Percentiles rank a stretch among this genome's conserved stretches.
These are phyloP conservation scores for Meriones unguiculatus DNA, from an alignment of 2,113 vertebrate genomes.

Conservation along the genomic window DNA sequence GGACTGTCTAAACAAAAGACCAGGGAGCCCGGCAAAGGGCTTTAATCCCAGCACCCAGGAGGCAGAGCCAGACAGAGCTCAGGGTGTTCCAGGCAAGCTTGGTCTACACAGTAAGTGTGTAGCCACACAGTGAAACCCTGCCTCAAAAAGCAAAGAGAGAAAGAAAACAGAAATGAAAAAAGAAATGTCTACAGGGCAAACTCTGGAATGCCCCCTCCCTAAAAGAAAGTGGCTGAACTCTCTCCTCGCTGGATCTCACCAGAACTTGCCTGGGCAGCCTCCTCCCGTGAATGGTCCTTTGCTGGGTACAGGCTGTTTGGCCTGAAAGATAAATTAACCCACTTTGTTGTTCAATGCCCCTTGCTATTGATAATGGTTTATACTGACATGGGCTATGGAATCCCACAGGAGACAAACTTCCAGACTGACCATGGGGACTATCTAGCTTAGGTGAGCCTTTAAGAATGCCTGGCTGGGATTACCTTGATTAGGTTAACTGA, in stretches of 20 bases:
- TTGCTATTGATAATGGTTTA: not conserved
- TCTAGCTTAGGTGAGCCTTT: not conserved
- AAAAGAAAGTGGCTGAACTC: not conserved
- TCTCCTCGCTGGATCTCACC: not conserved
- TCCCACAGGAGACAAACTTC: not conserved
- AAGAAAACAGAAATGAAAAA: not conserved
- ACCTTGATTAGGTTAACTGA: not conserved
- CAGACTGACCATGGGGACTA: not conserved
- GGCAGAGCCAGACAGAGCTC: not conserved
- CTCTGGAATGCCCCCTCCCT: not conserved
- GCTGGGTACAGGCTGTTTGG: not conserved
- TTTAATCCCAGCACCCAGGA: not conserved
- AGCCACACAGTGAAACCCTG: too few species aligned
- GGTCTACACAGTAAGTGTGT: not conserved
- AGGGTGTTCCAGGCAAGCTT: not conserved
- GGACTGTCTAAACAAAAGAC: not conserved
- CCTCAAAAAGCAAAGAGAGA: not conserved
- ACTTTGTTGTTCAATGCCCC: not conserved
- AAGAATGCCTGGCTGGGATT: not conserved
- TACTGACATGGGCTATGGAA: not conserved
- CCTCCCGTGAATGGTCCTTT: not conserved
- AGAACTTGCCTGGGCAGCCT: not conserved
- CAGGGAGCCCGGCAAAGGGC: not conserved
- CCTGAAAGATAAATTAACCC: not conserved
- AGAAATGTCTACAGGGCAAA: conserved; percentile 26